Evolutionary conservation across 2,797 vertebrate species (phyloP), one percentile per base, ranked within the genome.

Genomic region (Schizopygopsis malacanthus): DNA sequence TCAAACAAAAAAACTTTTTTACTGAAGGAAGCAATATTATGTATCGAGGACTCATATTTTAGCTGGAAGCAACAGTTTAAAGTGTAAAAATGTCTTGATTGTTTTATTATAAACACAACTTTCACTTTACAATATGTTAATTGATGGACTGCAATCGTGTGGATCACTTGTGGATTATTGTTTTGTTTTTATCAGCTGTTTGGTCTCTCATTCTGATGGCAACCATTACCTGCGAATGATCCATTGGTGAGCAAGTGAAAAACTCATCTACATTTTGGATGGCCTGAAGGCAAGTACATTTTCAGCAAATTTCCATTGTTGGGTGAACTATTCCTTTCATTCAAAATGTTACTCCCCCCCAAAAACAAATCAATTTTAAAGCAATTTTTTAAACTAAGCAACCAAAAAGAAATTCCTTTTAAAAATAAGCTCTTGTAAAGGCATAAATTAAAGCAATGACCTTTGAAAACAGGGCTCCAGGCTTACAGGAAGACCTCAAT

Each of bases 401-500:
- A 79, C 52, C 6, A 77, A 75, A 70, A 47, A 63, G 50, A 85
- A 81, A 78, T 73, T 63, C 59, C 71, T 78, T 81, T 86, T 47
- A 16, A 20, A 81, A 61, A 72, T 78, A 87, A 84, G 65, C 85
- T 50, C 76, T 39, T 84, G 50, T 86, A 70, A 71, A 39, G 8
- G 59, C 16, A 50, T 54, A n/a, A 43, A 81, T 85, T 87, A 87
- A 77, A 90, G 76, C 76, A 54, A 81, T 73, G 85, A 84, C 73
- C 76, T 67, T 43, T 71, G 79, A 71, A 87, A 69, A 87, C 76
- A 79, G 63, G 33, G 85, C 77, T 76, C 86, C 43, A 43, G 70
- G 67, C 82, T 86, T 71, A 85, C 80, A 87, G 65, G 70, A 86
- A 78, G 33, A 77, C 43, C 87, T 85, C 69, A 85, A 83, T 88